Percentiles rank a stretch among this genome's conserved stretches.
Conservation (phyloP, 2,113 vertebrate species). For the Anguilla rostrata region DNA sequence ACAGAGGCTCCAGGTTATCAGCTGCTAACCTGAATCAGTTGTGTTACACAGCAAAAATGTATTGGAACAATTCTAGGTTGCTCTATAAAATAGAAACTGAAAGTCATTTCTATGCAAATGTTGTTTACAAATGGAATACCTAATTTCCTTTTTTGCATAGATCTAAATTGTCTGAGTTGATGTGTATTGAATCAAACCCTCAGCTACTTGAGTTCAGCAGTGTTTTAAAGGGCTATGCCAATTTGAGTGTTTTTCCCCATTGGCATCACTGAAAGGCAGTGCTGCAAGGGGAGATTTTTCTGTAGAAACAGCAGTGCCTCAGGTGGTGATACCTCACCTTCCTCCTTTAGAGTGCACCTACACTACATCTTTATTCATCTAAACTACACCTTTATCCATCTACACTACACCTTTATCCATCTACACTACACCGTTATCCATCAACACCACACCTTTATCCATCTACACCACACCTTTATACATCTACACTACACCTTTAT, state of each 20-base stretch:
- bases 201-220: conserved; percentile 67
- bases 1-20: conserved; percentile 44
- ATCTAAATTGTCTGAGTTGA: conserved; percentile 55
- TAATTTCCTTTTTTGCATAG: conserved; percentile 53
- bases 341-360: background rate
- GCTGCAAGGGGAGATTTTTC: conserved; percentile 47
- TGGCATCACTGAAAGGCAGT: conserved; percentile 46
- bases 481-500: too few relatives aligned
- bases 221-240: conserved; percentile 49
- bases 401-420: too few relatives aligned
- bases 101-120: conserved; percentile 75
- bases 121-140: conserved; percentile 66
- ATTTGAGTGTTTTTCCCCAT: conserved; percentile 41
- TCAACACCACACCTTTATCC: too few relatives aligned
- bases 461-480: too few relatives aligned
- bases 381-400: too few relatives aligned
- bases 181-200: conserved; percentile 62
- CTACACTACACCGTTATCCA: too few relatives aligned
- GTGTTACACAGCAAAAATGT: conserved; percentile 39
- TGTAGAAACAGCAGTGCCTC: conserved; percentile 37
- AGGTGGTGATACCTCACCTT: conserved; percentile 19
- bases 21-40: conserved; percentile 47
- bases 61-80: conserved; percentile 45
- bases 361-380: conserved; percentile 4
- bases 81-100: conserved; percentile 48